Base-by-base conservation (phyloP, 64 coral and sea anemone genomes). In the Montipora foliosa region DNA sequence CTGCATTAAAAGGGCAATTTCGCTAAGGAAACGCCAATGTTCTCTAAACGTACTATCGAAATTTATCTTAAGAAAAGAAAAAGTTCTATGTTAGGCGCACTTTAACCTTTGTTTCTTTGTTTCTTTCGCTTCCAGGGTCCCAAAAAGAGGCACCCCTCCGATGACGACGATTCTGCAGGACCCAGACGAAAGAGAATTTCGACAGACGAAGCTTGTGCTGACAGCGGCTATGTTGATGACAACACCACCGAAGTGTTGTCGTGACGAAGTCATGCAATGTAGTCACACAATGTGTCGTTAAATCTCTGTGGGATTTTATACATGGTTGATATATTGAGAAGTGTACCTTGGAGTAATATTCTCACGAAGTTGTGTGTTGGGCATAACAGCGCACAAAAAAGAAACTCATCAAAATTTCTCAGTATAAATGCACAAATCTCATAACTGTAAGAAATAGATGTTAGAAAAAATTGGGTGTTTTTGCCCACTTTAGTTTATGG, bases 101-200 rank as follows among this genome's bases (percentile, higher is more conserved):
- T 57, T 68, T n/a, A 68, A 12, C 17, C 64, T 37, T 37, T 37
- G 16, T 68, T 67, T 19, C 11, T 12, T 67, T 67, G 9, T 17
- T 17, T 68, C 13, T 78, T 6, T 50, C 45, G 16, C 12, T 71
- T 49, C 19, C 47, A 86, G 82, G 66, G 70, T 7, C 46, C 8
- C 0, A 86, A 52, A 50, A 86, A 72, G 82, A 86, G 82, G 37
- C 66, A 47, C 0, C 61, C 61, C 17, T 86, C 82, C 50, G 82
- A 86, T 21, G 82, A 84, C 25, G 60, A 72, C 71, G 82, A 51
- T 44, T 6, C 15, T 22, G 37, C 64, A 71, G 62, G 82, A 2
- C 82, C 82, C 17, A 86, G 82, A 71, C 62, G 61, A n/a, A 86
- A 86, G 68, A 67, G 82, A 14, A 24, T 72, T 46, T 86, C 82